These are phyloP conservation scores for Heliopora coerulea DNA, from an alignment of 92 coral and sea anemone genomes.

Conservation along the genomic window DNA sequence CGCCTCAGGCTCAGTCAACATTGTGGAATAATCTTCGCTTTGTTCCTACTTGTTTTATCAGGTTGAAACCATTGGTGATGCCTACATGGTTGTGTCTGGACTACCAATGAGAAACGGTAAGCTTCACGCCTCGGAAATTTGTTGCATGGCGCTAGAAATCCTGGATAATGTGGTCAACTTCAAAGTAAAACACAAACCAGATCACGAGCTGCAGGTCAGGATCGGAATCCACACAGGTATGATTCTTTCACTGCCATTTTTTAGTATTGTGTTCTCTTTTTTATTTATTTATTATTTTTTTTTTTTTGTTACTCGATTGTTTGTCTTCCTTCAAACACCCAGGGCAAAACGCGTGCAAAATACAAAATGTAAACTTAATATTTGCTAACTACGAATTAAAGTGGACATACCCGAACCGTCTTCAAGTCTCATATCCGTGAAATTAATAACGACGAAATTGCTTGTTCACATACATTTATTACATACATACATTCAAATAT, in stretches of 20 bases:
- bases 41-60: conserved; percentile 4
- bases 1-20: too few species aligned
- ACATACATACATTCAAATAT: too few species aligned
- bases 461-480: too few species aligned
- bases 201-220: conserved; percentile 73
- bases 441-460: too few species aligned
- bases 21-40: not conserved
- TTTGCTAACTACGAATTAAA: too few species aligned
- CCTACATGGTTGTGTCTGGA: conserved; percentile 96
- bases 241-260: too few species aligned
- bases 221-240: conserved; percentile 89
- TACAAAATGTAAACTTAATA: too few species aligned
- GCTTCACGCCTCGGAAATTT: conserved; percentile 80
- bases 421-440: too few species aligned
- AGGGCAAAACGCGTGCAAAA: too few species aligned
- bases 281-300: not conserved
- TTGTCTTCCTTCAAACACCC: too few species aligned
- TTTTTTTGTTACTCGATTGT: too few species aligned
- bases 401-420: too few species aligned
- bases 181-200: conserved; percentile 68
- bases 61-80: conserved; percentile 90
- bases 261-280: not conserved
- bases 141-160: conserved; percentile 81
- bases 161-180: conserved; percentile 59
- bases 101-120: conserved; percentile 91